Conservation (phyloP, 2,888 invertebrate species). For the Sthenelais limicola region DNA sequence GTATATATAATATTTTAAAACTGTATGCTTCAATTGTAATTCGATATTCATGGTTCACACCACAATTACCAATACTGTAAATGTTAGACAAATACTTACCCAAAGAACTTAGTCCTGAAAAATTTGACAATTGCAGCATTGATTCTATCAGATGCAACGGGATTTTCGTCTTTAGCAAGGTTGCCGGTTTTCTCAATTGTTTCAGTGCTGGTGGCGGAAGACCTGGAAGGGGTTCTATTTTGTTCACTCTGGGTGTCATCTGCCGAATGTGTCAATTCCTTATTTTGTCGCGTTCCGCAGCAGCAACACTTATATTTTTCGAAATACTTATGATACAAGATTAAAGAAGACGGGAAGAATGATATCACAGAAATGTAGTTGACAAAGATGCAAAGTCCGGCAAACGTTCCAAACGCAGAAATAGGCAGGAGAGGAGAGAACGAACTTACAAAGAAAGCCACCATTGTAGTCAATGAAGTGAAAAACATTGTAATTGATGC, state of each 20-base stretch:
- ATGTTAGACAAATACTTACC: too few species aligned
- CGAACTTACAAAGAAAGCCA: slow-evolving; percentile 56
- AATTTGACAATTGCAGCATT: slow-evolving; percentile 6
- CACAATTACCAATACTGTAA: too few species aligned
- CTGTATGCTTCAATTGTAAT: too few species aligned
- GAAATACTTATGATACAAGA: slow-evolving; percentile 43
- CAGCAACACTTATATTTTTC: slow-evolving; percentile 22
- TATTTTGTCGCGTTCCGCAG: neutral
- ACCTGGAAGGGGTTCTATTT: neutral
- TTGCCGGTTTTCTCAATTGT: neutral
- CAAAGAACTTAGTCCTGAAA: neutral
- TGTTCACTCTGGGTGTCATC: too few species aligned
- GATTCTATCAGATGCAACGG: neutral
- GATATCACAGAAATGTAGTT: slow-evolving; percentile 49
- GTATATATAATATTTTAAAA: too few species aligned
- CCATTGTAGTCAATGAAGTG: slow-evolving; percentile 48
- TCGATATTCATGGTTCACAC: too few species aligned
- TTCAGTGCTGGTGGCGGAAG: neutral
- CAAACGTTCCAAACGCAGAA: slow-evolving; percentile 62
- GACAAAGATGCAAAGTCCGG: slow-evolving; percentile 55
- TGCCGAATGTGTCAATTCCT: neutral
- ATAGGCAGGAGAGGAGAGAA: slow-evolving; percentile 60
- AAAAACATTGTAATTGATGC: slow-evolving; percentile 48
- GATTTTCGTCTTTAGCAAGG: neutral
- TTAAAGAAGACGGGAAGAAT: slow-evolving; percentile 47